Percentiles rank a stretch among this genome's conserved stretches.
Evolutionary conservation across 2,113 vertebrate species (phyloP).

Genomic region (Mustelus asterias): DNA sequence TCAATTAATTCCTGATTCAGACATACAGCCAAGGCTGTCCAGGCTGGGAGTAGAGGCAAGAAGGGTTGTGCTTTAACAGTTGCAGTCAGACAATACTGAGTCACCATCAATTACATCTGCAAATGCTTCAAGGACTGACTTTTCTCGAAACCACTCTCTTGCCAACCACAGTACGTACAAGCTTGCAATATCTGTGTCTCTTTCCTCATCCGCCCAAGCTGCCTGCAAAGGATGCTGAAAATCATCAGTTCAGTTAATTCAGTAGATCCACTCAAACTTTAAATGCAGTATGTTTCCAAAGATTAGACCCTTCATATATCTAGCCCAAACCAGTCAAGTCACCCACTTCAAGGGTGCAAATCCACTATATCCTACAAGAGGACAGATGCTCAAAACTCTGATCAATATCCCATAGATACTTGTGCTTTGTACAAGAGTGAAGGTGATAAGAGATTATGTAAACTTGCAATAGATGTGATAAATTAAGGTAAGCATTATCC

Average conservation of each 20-base stretch:
- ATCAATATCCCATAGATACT: not conserved
- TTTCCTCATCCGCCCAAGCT: not conserved
- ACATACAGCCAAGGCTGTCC: not conserved
- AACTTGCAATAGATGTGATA: not conserved
- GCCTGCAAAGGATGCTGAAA: not conserved
- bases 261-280: not conserved
- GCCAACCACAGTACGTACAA: not conserved
- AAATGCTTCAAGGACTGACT: not conserved
- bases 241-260: not conserved
- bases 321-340: not conserved
- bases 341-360: not conserved
- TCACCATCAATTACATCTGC: not conserved
- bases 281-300: not conserved
- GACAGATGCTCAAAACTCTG: not conserved
- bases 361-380: not conserved
- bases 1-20: not conserved
- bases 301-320: not conserved
- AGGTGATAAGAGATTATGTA: not conserved
- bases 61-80: not conserved
- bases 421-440: not conserved
- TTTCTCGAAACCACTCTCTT: not conserved
- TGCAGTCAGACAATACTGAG: not conserved
- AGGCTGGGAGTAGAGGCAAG: not conserved
- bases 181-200: too few relatives aligned
- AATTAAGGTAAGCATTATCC: not conserved